Conservation (phyloP, 2,797 vertebrate genomes). For the Sebastes variabilis region DNA sequence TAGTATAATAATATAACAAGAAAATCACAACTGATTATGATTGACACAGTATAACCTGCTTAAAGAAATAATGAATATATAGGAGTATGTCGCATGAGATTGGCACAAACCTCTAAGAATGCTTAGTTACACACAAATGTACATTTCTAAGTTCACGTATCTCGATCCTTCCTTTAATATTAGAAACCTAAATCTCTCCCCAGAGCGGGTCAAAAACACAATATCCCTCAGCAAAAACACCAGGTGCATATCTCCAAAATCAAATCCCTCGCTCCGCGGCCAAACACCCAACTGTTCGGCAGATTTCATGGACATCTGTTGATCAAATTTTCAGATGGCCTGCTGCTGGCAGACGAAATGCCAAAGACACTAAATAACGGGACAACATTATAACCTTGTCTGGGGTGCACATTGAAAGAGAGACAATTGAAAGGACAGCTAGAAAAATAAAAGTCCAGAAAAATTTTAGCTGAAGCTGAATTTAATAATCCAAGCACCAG, state of each 20-base stretch:
- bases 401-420: not conserved
- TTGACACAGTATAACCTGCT: too few species aligned
- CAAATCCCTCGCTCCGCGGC: slow-evolving; percentile 15
- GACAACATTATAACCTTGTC: slow-evolving; percentile 4
- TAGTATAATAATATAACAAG: too few species aligned
- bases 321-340: slow-evolving; percentile 26
- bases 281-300: slow-evolving; percentile 21
- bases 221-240: slow-evolving; percentile 23
- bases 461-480: not conserved
- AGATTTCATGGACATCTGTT: slow-evolving; percentile 44
- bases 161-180: slow-evolving; percentile 7
- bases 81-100: too few species aligned
- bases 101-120: not conserved
- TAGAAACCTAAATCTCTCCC: slow-evolving; percentile 9
- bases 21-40: too few species aligned
- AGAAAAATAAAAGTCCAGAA: not conserved
- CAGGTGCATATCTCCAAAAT: slow-evolving; percentile 35
- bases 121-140: not conserved
- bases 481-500: not conserved
- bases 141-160: not conserved
- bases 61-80: too few species aligned
- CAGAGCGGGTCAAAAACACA: slow-evolving; percentile 2
- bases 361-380: slow-evolving; percentile 22
- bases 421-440: not conserved
- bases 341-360: slow-evolving; percentile 19